A percentile compares a stretch with the other conserved stretches of the same genome.
phyloP scores from a whole-genome alignment of 2,888 invertebrate genomes.

The Acanthococcus lagerstroemiae region DNA sequence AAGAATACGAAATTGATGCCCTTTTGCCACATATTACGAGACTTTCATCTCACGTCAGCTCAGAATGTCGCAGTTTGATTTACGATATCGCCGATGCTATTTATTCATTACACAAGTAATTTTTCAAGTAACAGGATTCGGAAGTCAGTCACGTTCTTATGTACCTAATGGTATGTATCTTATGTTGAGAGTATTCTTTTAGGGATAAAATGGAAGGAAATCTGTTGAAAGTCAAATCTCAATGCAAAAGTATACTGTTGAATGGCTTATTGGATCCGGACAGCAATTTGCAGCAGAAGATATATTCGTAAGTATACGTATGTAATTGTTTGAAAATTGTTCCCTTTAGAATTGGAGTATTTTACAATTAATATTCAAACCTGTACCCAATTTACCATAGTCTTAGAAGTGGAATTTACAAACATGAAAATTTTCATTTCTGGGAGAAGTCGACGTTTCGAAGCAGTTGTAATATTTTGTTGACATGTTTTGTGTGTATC shows the following conservation, averaged over 20 bases:
- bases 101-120: no score
- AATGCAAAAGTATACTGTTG: conserved; percentile 42
- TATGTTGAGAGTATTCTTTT: not conserved
- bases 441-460: no score
- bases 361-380: no score
- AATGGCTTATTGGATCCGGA: conserved; percentile 46
- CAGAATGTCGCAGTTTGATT: conserved; percentile 38
- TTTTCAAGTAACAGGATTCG: no score
- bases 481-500: no score
- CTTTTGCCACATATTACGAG: conserved; percentile 37
- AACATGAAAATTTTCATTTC: no score
- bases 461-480: no score
- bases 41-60: conserved; percentile 36
- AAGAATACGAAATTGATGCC: conserved; percentile 34
- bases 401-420: no score
- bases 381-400: no score
- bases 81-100: conserved; percentile 38
- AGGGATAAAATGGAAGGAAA: conserved; percentile 10
- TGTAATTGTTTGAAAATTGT: not conserved
- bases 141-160: no score
- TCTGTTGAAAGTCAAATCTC: conserved; percentile 37
- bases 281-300: conserved; percentile 44
- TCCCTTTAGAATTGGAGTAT: not conserved
- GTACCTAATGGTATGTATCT: no score
- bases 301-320: conserved; percentile 40